Evolutionary conservation across 2,797 vertebrate species (phyloP).

Genomic region (Scyliorhinus canicula): DNA sequence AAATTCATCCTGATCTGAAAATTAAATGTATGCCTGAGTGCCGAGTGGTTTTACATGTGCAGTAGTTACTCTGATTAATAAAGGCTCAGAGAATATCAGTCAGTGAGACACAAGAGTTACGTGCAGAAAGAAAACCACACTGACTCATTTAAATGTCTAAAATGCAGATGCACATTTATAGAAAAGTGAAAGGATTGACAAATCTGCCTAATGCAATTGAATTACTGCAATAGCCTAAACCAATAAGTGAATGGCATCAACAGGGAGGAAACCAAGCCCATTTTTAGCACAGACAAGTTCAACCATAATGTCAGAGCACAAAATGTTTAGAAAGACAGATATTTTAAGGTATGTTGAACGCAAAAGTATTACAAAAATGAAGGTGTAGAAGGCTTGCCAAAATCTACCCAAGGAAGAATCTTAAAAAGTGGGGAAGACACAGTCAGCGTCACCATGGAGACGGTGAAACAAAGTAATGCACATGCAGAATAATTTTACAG

Average conservation of each 20-base stretch:
- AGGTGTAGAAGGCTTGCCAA: background rate
- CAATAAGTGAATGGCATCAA: background rate
- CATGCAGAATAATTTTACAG: background rate
- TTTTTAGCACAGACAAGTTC: background rate
- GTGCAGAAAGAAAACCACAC: background rate
- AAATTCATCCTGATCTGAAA: background rate
- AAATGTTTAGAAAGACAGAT: background rate
- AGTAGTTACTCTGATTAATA: background rate
- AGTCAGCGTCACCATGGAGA: background rate
- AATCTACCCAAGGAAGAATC: background rate
- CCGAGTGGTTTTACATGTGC: background rate
- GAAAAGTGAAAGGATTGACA: background rate
- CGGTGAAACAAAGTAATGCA: background rate
- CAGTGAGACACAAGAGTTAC: background rate
- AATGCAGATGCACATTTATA: background rate
- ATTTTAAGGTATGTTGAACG: background rate
- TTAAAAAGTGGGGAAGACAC: background rate
- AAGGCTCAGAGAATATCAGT: background rate
- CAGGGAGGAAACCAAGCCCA: background rate
- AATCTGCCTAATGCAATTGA: background rate
- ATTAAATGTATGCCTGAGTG: background rate
- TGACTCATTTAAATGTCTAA: background rate
- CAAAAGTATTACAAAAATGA: background rate
- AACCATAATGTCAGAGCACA: background rate
- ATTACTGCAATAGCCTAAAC: background rate